Evolutionary conservation across 2,888 invertebrate species (phyloP), one percentile per base, ranked within the genome.

Genomic region (Nomada ferruginata): DNA sequence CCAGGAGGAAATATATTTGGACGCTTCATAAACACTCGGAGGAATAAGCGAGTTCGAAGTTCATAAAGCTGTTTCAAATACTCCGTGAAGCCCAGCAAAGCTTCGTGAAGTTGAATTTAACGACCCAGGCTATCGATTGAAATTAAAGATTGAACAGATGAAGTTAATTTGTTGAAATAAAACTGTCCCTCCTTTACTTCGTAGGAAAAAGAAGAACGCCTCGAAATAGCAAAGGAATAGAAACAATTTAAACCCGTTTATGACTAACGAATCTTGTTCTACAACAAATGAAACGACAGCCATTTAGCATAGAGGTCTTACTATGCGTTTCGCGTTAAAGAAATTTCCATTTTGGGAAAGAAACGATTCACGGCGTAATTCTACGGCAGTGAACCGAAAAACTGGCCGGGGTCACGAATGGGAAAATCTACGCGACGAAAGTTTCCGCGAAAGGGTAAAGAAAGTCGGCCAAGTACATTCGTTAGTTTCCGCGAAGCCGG

Each of bases 381-480:
- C 42, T 4, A 9, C 66, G 60, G 23, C 52, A 64, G 26, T 47
- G 69, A 64, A 47, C 55, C 57, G 57, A 72, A 36, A 70, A 64
- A 74, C n/a, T 50, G 63, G 20, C 50, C 20, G 26, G 36, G 75
- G 72, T 47, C 57, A 44, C 42, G 59, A 42, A 55, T 36, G 11
- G 13, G 64, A 18, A 42, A 50, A 53, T 53, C 4, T 10, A 26
- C 66, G 26, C 57, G 79, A 73, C 77, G 57, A 73, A 82, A 84
- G 55, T 84, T 78, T 44, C 29, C 59, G 52, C 59, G 61, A 76
- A 63, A 61, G 73, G 68, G 82, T 64, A 76, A 82, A 82, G 76
- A 78, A 84, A 84, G 47, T 86, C 78, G 80, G 82, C 82, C 84
- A 82, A 86, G 87, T 86, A 80, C 79, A 69, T 82, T 84, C 87